phyloP scores from a whole-genome alignment of 2,797 vertebrate genomes.

The Tadarida brasiliensis region DNA sequence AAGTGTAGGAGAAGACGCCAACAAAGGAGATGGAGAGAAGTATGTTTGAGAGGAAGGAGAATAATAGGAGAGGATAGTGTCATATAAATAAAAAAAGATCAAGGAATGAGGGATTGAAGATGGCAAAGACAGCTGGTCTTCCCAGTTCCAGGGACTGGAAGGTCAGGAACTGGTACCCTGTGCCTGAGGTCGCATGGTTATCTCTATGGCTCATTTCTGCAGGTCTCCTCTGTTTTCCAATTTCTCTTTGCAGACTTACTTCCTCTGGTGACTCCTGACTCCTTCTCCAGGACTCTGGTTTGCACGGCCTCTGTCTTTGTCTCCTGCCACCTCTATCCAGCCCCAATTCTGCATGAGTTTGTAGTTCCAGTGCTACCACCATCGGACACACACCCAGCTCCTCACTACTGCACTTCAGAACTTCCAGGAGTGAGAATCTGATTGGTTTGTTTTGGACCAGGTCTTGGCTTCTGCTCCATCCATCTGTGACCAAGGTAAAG shows the following conservation, averaged over 20 bases:
- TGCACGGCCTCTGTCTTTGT: not conserved
- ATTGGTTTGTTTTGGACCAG: not conserved
- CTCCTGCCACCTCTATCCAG: not conserved
- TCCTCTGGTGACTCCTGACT: not conserved
- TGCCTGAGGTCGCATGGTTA: not conserved
- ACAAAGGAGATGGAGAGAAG: not conserved
- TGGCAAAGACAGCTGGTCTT: not conserved
- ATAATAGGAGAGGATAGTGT: not conserved
- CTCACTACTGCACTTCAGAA: not conserved
- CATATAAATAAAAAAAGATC: not conserved
- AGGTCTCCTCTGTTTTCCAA: not conserved
- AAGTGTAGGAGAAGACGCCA: not conserved
- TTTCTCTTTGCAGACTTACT: not conserved
- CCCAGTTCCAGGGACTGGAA: not conserved
- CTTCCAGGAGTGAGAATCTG: not conserved
- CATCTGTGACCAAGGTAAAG: not conserved
- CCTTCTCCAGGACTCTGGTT: not conserved
- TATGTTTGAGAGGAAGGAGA: not conserved
- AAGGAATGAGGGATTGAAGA: not conserved
- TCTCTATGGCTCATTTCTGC: not conserved
- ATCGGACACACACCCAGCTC: not conserved
- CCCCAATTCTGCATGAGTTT: not conserved
- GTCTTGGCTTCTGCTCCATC: not conserved
- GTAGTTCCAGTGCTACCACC: not conserved
- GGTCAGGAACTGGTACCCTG: not conserved